Evolutionary conservation across 2,113 vertebrate genomes (phyloP), one percentile per base, ranked within the genome.

Genomic region (Nerophis lumbriciformis): DNA sequence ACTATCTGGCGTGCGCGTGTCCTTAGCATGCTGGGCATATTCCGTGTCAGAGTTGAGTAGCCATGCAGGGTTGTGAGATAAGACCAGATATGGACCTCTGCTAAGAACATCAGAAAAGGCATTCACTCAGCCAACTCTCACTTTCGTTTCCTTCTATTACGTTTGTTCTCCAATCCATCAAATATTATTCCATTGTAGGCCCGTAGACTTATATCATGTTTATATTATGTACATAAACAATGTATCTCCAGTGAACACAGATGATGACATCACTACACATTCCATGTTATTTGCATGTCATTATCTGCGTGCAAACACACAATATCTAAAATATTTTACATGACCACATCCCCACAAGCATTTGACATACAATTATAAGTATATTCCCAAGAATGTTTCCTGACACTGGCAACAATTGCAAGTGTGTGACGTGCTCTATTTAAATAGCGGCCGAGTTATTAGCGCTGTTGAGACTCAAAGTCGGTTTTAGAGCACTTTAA

Each of bases 311-410:
- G 60, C 54, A 76, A 75, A 86, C 83, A 79, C 76, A 81, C 64
- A 77, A 74, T 77, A 79, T 80, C 76, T 85, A 84, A 84, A 76
- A 86, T 28, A 3, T 82, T 80, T 85, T 76, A 84, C 83, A 88
- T 72, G 59, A 57, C 59, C 53, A 57, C 69, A 53, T 77, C 80
- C 73, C 76, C 80, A 78, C 65, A 79, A 63, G 53, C 74, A 48
- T 78, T 82, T 79, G 65, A 68, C 66, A 69, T 73, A 77, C 82
- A 81, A 88, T 85, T 81, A 85, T 69, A 28, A 28, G 76, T 78
- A 82, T 69, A 83, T 83, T 81, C 68, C 64, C 62, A 65, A 44
- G 66, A 82, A 82, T 81, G 79, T 83, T 82, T 78, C 67, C 61
- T 64, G 75, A 79, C 81, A 80, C 56, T 74, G 61, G 71, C 53